Evolutionary conservation across 2,888 invertebrate genomes (phyloP).

Genomic region (Lepidonotus clava): DNA sequence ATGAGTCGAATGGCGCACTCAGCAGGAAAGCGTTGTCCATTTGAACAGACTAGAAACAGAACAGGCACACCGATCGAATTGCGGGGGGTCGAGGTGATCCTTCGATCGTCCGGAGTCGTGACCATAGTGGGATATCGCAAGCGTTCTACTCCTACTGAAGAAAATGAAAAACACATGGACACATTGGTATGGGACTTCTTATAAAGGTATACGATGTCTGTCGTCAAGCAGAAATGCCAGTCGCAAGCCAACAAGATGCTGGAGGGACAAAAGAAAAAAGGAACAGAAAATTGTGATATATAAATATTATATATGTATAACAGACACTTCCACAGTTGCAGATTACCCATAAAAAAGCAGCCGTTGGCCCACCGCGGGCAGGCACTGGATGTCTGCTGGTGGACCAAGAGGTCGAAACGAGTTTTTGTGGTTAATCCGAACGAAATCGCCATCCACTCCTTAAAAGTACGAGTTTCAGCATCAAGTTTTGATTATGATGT

Average conservation of each 20-base stretch:
- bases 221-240: not conserved
- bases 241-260: slow-evolving; percentile 1
- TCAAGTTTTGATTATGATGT: slow-evolving; percentile 48
- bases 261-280: slow-evolving; percentile 27
- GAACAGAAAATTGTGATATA: slow-evolving; percentile 48
- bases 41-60: slow-evolving; percentile 37
- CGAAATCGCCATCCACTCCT: slow-evolving; percentile 50
- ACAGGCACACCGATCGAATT: slow-evolving; percentile 16
- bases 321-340: slow-evolving; percentile 52
- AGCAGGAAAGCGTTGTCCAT: slow-evolving; percentile 50
- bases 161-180: not conserved
- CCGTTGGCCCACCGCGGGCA: not conserved
- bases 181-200: slow-evolving; percentile 45
- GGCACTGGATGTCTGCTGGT: slow-evolving; percentile 10
- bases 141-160: slow-evolving; percentile 24
- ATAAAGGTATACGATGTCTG: slow-evolving; percentile 35
- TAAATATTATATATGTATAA: slow-evolving; percentile 52
- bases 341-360: slow-evolving; percentile 46
- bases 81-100: not conserved
- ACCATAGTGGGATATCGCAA: slow-evolving; percentile 22
- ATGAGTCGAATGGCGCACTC: slow-evolving; percentile 48
- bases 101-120: not conserved
- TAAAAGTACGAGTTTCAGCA: slow-evolving; percentile 50
- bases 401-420: slow-evolving; percentile 28
- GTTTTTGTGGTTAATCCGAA: slow-evolving; percentile 51